Base-by-base conservation (phyloP, 1,140 invertebrate species). In the Ceratina australensis region DNA sequence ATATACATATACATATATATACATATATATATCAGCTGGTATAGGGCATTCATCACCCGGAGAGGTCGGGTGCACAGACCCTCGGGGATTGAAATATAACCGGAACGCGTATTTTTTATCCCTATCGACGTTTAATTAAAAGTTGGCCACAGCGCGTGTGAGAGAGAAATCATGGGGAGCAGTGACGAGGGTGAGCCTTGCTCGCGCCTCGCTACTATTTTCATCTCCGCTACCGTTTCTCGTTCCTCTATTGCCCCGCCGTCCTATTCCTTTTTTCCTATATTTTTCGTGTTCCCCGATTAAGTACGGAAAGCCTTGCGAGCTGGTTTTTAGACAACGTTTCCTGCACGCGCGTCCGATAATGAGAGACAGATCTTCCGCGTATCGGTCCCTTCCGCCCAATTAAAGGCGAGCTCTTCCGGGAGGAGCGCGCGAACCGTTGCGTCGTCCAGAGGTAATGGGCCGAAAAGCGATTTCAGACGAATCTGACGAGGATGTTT, bases 71-170 rank as follows among this genome's bases (percentile, higher is more conserved):
- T 65, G 56, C 67, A 24, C 68, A 52, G 49, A 69, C 66, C 26
- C 63, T 10, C n/a, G 75, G 50, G 59, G 66, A 69, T 20, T 79
- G 78, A 76, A 86, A 82, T 87, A 87, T 85, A 85, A 78, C 80
- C 76, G 13, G 33, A 61, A 72, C 64, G 68, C 66, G 74, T 78
- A 80, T 85, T 87, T 84, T 85, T 84, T 60, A 78, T 74, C 82
- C 56, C 52, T 76, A 86, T 87, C 80, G 83, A 80, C 80, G 79
- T 88, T 89, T 89, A 89, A 89, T 89, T 88, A 88, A 89, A 89
- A 88, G 78, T 87, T 87, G 61, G 69, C 50, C 64, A 68, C 64
- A 72, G n/a, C 54, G 26, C 13, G 63, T 28, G 67, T 13, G 42
- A 76, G 57, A 73, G 61, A 75, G 56, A 85, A 72, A 84, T 85